A percentile compares a stretch with the other conserved stretches of the same genome.
Evolutionary conservation across 2,888 invertebrate genomes (phyloP).

Genomic region (Chydorus sphaericus): DNA sequence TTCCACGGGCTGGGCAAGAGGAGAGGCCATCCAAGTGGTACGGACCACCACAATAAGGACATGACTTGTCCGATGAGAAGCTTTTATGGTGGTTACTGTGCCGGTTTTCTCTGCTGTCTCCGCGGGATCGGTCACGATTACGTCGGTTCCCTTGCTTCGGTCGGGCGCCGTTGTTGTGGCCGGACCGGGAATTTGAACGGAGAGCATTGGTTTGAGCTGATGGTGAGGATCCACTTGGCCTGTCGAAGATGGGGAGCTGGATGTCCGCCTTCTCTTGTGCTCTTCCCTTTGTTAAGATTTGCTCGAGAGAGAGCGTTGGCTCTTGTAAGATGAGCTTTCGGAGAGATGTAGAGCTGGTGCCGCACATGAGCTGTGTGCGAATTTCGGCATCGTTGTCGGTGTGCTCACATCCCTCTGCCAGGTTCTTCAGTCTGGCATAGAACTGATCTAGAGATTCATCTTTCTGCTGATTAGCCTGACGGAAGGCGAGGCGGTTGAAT

Average conservation of each 20-base stretch:
- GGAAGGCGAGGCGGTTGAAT: slow-evolving; percentile 9
- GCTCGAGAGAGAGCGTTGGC: not conserved
- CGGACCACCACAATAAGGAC: not conserved
- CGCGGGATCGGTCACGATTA: too few relatives aligned
- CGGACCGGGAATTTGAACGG: not conserved
- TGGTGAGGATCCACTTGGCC: too few relatives aligned
- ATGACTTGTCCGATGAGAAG: too few relatives aligned
- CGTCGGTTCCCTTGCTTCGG: not conserved
- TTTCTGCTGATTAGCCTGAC: slow-evolving; percentile 7
- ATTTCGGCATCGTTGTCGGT: slow-evolving; percentile 1
- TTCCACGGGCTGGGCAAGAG: not conserved
- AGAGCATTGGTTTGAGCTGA: not conserved
- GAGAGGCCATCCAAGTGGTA: not conserved
- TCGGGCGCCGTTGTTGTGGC: not conserved
- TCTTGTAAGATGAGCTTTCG: not conserved
- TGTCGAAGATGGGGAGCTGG: not conserved
- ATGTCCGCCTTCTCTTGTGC: not conserved
- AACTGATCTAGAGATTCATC: slow-evolving; percentile 2
- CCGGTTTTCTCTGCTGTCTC: too few relatives aligned
- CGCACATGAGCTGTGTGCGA: not conserved
- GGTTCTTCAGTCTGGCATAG: not conserved
- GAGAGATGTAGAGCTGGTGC: not conserved
- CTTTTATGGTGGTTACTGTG: too few relatives aligned
- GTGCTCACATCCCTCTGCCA: slow-evolving; percentile 1
- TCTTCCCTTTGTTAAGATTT: not conserved